Base-by-base conservation (phyloP, 2,888 invertebrate species). In the Choreutis nemorana region DNA sequence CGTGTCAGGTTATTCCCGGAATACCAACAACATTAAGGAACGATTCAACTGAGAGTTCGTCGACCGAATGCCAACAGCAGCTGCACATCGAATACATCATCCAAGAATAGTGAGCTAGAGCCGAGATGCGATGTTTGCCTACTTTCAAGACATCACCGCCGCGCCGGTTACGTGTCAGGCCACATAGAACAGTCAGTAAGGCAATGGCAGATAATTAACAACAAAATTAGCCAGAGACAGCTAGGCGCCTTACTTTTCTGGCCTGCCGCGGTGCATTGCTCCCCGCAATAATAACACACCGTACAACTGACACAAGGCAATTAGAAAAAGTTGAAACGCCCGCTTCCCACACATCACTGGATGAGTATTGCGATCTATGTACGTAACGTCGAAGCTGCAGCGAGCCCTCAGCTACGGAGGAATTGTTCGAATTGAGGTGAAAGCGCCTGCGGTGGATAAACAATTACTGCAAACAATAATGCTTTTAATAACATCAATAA, bases 221-320 rank as follows among this genome's bases (percentile, higher is more conserved):
- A 63, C 56, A 45, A 72, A 72, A 73, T 67, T 71, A 66, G 50
- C 50, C 62, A 54, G 63, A 72, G 71, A 73, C 73, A 73, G 73
- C 72, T 72, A 73, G 63, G 42, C 67, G 73, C 60, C 70, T 72
- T 68, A 73, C 73, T 72, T 72, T 53, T 66, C 54, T 49, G 51
- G 53, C 55, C 55, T n/a, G n/a, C n/a, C 55, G 54, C 42, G 54
- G 56, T 56, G 65, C 59, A 62, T 59, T 60, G 58, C 62, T 50
- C 61, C 50, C 58, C 64, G 64, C 62, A 67, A 65, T 71, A 66
- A 68, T 65, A 64, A 61, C 57, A 63, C 52, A 60, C 54, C 53
- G 44, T 44, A 56, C 54, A 44, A 48, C 56, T 48, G 47, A 63
- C 58, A 50, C 53, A 50, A 53, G 52, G 57, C 57, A 67, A 71